Evolutionary conservation across 2,888 invertebrate species (phyloP).

Genomic region (Tuta absoluta): DNA sequence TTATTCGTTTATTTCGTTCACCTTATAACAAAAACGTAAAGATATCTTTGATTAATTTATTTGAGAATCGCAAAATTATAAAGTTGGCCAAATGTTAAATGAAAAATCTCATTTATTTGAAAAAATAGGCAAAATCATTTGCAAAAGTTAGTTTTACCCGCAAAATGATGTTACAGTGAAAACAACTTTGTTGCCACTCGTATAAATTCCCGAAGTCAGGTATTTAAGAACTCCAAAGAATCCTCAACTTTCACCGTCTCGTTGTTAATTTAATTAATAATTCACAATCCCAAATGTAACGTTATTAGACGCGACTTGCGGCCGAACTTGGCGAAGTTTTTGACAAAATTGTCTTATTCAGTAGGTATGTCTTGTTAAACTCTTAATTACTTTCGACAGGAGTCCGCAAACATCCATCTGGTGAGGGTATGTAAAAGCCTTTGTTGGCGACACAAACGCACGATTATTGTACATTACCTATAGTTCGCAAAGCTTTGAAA

Average conservation of each 20-base stretch:
- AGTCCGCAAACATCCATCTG: conserved; percentile 76
- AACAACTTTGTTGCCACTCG: not conserved
- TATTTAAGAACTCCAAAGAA: conserved; percentile 12
- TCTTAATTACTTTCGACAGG: conserved; percentile 76
- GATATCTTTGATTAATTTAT: too few relatives aligned
- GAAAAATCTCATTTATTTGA: too few relatives aligned
- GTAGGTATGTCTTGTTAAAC: conserved; percentile 67
- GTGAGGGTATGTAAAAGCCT: conserved; percentile 44
- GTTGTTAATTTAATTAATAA: conserved; percentile 26
- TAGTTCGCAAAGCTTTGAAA: not conserved
- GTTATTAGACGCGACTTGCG: conserved; percentile 39
- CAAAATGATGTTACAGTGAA: not conserved
- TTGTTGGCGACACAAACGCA: not conserved
- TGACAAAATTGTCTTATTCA: conserved; percentile 62
- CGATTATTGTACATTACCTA: not conserved
- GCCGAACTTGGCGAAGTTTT: conserved; percentile 46
- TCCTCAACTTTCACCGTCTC: conserved; percentile 14
- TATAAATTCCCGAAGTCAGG: conserved; percentile 5
- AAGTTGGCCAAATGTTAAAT: too few relatives aligned
- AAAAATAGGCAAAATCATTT: too few relatives aligned
- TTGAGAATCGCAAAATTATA: too few relatives aligned
- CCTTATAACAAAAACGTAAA: too few relatives aligned
- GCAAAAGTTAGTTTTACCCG: too few relatives aligned
- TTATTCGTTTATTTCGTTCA: too few relatives aligned
- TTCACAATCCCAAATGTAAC: conserved; percentile 32